These are phyloP conservation scores for Dinocampus coccinellae DNA, from an alignment of 2,888 invertebrate genomes.

Conservation along the genomic window DNA sequence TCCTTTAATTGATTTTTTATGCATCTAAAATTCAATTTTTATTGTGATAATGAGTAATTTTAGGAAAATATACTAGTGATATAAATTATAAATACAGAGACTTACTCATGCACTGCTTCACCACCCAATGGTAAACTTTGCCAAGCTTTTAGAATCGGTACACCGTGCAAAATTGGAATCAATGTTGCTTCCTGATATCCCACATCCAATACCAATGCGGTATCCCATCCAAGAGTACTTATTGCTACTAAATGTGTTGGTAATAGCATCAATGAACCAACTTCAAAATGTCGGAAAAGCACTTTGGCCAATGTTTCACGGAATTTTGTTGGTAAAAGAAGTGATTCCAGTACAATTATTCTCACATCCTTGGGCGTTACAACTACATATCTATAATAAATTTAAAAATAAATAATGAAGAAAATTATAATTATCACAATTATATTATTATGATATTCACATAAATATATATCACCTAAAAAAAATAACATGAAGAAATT, in stretches of 20 bases:
- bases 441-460: neutral
- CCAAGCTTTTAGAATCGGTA: slow-evolving; percentile 87
- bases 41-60: neutral
- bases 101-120: slow-evolving; percentile 78
- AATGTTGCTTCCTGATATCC: slow-evolving; percentile 87
- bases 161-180: slow-evolving; percentile 88
- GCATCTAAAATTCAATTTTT: slow-evolving; percentile 43
- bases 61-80: neutral
- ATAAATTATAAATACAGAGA: slow-evolving; percentile 53
- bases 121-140: slow-evolving; percentile 86
- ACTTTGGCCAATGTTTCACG: slow-evolving; percentile 91
- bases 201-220: slow-evolving; percentile 88
- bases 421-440: slow-evolving; percentile 30
- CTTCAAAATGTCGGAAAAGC: slow-evolving; percentile 93
- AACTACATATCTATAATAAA: slow-evolving; percentile 78
- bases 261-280: slow-evolving; percentile 79
- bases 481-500: slow-evolving; percentile 89
- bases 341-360: slow-evolving; percentile 91
- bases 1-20: slow-evolving; percentile 54
- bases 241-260: slow-evolving; percentile 89
- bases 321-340: slow-evolving; percentile 85
- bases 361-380: slow-evolving; percentile 94
- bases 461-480: slow-evolving; percentile 77
- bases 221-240: slow-evolving; percentile 84
- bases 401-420: slow-evolving; percentile 15